Evolutionary conservation across 2,888 invertebrate genomes (phyloP), one percentile per base, ranked within the genome.

Genomic region (Archips crataeganus): DNA sequence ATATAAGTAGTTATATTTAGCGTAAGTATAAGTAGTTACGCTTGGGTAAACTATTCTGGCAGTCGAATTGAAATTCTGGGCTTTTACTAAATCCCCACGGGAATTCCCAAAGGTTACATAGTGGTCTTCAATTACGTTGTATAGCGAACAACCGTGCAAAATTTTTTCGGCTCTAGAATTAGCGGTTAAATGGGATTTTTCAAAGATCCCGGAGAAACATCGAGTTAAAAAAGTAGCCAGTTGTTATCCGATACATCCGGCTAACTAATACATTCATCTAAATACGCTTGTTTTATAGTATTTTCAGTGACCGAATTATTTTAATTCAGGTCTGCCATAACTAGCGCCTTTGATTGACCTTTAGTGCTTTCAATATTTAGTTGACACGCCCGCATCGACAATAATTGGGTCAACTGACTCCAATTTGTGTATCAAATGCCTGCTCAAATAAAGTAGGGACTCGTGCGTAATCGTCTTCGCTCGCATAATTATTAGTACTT

Each of bases 341-440:
- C 42, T 36, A 5, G 8, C 6, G 60, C 23, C 64, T 3, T 3
- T 64, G 64, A 51, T 65, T 65, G 65, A 65, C 65, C 65, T 65
- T 65, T 65, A 36, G 51, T 47, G 64, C 65, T 49, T 65, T 51
- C 65, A 65, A 51, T 65, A 36, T 51, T 70, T 70, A 13, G 34
- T 62, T 62, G 51, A 51, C 34, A 42, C 49, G 60, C 36, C 11
- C 61, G 61, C 61, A 61, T 49, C 49, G 47, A 11, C 34, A n/a
- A 62, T 10, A 64, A 49, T 65, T 65, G n/a, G 65, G 65, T 65
- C 65, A 65, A 49, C 64, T 64, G 42, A 65, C 51, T 47, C 51
- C 15, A 65, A 65, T 65, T 65, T 47, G n/a, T 49, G 65, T 51
- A 65, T 65, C 36, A 49, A 64, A 36, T 4, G n/a, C 15, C 63